These are phyloP conservation scores for Oryzias dopingdopingensis DNA, from an alignment of 2,797 vertebrate species.

Conservation along the genomic window DNA sequence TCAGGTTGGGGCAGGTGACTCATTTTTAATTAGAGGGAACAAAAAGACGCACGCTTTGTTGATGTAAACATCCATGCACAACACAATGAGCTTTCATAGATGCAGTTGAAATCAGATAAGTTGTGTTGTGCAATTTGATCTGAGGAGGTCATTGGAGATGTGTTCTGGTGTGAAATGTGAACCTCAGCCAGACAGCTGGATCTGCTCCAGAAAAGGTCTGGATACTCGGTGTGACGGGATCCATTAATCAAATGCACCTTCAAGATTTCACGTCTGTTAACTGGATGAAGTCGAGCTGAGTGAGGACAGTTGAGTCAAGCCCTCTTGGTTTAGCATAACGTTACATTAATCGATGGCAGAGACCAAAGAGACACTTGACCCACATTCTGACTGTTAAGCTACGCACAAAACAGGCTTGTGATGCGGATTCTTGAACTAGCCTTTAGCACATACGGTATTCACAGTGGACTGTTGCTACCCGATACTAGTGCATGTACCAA, in stretches of 20 bases:
- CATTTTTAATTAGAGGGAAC: no score
- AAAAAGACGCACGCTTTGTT: neutral
- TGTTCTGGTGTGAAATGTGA: conserved; percentile 21
- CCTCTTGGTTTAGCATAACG: neutral
- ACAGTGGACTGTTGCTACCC: no score
- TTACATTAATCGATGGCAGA: no score
- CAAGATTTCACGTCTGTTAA: conserved; percentile 16
- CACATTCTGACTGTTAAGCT: no score
- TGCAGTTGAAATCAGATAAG: conserved; percentile 20
- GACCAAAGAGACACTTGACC: no score
- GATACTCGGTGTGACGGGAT: conserved; percentile 8
- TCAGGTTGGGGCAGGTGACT: no score
- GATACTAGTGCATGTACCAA: no score
- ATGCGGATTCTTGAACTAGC: no score
- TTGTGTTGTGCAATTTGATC: conserved; percentile 26
- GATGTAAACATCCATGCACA: neutral
- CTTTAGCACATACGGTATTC: no score
- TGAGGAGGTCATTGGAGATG: conserved; percentile 30
- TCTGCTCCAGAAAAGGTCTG: conserved; percentile 26
- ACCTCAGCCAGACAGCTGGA: conserved; percentile 23
- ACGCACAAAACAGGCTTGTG: neutral
- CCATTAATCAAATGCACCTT: conserved; percentile 22
- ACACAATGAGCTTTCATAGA: neutral
- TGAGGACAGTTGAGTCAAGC: conserved; percentile 5
- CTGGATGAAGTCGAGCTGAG: conserved; percentile 14